These are phyloP conservation scores for Matsumurasca onukii DNA, from an alignment of 1,140 invertebrate genomes.

Conservation along the genomic window DNA sequence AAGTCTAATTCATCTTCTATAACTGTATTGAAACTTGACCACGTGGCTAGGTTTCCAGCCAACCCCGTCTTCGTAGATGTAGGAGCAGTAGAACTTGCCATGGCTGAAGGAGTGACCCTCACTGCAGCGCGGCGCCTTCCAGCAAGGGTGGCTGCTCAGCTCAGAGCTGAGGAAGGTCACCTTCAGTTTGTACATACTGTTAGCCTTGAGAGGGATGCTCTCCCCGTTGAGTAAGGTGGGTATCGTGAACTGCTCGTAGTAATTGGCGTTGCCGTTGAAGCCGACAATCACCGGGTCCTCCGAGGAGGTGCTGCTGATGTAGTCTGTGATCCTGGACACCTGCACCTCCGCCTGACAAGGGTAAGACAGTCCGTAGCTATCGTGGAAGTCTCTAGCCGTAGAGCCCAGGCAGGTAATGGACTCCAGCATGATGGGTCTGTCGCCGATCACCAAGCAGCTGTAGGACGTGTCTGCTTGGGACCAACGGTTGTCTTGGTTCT, in stretches of 20 bases:
- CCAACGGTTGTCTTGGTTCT: not conserved
- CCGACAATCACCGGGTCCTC: not conserved
- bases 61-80: slow-evolving; percentile 16
- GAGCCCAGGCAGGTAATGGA: slow-evolving; percentile 3
- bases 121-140: not conserved
- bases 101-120: not conserved
- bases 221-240: slow-evolving; percentile 9
- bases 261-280: slow-evolving; percentile 14
- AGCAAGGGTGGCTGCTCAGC: not conserved
- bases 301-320: not conserved
- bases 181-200: slow-evolving; percentile 9
- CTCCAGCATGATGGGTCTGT: slow-evolving; percentile 8
- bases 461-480: not conserved
- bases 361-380: slow-evolving; percentile 8
- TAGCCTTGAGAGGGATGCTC: slow-evolving; percentile 13
- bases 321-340: slow-evolving; percentile 1
- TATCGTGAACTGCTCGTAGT: slow-evolving; percentile 15
- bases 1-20: slow-evolving; percentile 20
- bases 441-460: slow-evolving; percentile 9
- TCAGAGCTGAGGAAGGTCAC: not conserved
- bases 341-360: not conserved
- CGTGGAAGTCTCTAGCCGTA: not conserved
- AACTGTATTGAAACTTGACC: slow-evolving; percentile 16
- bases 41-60: slow-evolving; percentile 18
- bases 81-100: slow-evolving; percentile 18